These are phyloP conservation scores for Percopsis omiscomaycus DNA, from an alignment of 2,797 vertebrate genomes.

Conservation along the genomic window DNA sequence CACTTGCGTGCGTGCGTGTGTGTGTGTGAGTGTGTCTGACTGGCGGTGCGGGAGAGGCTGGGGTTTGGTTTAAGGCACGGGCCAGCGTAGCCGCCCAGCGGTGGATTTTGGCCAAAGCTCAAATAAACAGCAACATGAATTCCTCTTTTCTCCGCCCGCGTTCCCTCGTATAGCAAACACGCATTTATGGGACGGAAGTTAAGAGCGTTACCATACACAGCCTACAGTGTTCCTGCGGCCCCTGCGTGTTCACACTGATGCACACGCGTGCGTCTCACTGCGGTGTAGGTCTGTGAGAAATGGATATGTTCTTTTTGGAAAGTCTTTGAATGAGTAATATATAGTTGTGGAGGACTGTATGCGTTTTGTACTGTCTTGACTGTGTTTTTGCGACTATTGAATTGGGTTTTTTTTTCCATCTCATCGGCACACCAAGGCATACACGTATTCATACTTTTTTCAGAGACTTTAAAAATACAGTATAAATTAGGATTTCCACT, in stretches of 20 bases:
- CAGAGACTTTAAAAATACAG: neutral
- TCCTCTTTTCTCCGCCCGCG: constrained; percentile 77
- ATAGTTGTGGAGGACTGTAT: too few relatives aligned
- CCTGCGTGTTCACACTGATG: constrained; percentile 32
- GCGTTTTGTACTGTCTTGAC: too few relatives aligned
- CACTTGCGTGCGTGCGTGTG: constrained; percentile 2
- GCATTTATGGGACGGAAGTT: constrained; percentile 77
- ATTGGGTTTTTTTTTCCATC: neutral
- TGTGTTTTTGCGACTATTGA: neutral
- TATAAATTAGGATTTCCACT: too few relatives aligned
- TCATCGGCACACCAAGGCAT: neutral
- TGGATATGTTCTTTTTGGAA: neutral
- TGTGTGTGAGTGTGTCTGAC: constrained; percentile 47
- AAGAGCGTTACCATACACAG: constrained; percentile 69
- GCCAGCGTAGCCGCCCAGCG: constrained; percentile 48
- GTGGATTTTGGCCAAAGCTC: constrained; percentile 74
- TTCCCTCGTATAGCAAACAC: constrained; percentile 77
- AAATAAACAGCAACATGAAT: constrained; percentile 84
- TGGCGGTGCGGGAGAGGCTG: constrained; percentile 72
- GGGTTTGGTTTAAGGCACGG: constrained; percentile 53
- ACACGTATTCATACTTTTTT: too few relatives aligned
- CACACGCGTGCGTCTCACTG: constrained; percentile 47
- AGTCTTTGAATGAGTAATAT: neutral
- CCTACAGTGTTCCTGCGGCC: constrained; percentile 66
- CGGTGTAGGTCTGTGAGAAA: constrained; percentile 1